Conservation (phyloP, 2,888 invertebrate genomes). For the Schrankia costaestrigalis region DNA sequence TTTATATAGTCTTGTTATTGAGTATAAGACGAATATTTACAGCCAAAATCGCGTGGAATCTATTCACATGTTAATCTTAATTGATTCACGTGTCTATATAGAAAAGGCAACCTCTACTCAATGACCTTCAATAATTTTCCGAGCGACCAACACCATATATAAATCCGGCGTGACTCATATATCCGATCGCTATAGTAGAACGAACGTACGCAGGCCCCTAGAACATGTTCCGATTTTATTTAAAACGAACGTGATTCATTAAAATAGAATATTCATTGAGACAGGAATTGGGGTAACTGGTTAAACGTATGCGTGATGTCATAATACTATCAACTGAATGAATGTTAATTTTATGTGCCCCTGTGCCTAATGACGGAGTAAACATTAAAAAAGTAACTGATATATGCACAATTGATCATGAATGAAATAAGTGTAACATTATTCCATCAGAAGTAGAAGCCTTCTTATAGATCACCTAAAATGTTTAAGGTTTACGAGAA, state of each 20-base stretch:
- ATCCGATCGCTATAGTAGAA: slow-evolving; percentile 40
- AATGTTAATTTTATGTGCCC: too few relatives aligned
- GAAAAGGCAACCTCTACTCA: slow-evolving; percentile 33
- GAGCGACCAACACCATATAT: slow-evolving; percentile 42
- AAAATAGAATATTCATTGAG: slow-evolving; percentile 27
- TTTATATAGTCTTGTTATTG: too few relatives aligned
- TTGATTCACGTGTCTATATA: slow-evolving; percentile 39
- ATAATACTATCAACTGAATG: slow-evolving; percentile 4
- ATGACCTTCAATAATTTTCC: slow-evolving; percentile 46
- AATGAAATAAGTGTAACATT: too few relatives aligned
- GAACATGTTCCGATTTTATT: slow-evolving; percentile 27
- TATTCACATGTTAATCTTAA: slow-evolving; percentile 32
- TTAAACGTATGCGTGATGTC: slow-evolving; percentile 13
- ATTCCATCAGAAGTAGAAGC: too few relatives aligned
- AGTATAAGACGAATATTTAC: too few relatives aligned
- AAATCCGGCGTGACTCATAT: slow-evolving; percentile 62
- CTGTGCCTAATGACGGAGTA: too few relatives aligned
- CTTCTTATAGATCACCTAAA: too few relatives aligned
- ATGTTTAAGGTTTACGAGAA: too few relatives aligned
- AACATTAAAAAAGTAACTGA: too few relatives aligned
- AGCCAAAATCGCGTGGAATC: too few relatives aligned
- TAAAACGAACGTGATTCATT: slow-evolving; percentile 28
- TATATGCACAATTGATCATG: too few relatives aligned
- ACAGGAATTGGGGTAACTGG: slow-evolving; percentile 13
- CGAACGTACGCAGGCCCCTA: slow-evolving; percentile 35